Conservation (phyloP, 2,888 invertebrate species). For the Nemapogon koenigi region DNA sequence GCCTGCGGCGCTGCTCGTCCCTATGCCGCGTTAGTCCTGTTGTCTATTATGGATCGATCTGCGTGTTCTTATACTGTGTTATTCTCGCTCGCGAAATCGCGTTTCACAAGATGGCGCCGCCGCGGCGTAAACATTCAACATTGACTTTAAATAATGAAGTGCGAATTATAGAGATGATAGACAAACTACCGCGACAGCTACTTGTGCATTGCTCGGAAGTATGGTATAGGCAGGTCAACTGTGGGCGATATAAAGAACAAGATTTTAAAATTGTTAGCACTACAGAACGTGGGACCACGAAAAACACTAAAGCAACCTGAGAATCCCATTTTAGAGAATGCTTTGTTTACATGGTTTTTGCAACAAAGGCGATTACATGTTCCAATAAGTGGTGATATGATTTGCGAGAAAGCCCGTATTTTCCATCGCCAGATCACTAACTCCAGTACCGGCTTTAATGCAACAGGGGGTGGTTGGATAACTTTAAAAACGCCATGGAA, state of each 20-base stretch:
- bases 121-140: constrained; percentile 12
- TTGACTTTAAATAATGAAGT: constrained; percentile 15
- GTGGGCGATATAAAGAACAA: constrained; percentile 6
- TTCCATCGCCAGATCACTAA: constrained; percentile 13
- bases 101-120: constrained; percentile 3
- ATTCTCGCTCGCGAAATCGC: too few relatives aligned
- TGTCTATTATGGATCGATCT: too few relatives aligned
- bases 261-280: background rate
- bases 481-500: constrained; percentile 18
- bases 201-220: constrained; percentile 12
- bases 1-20: too few relatives aligned
- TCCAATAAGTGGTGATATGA: constrained; percentile 9
- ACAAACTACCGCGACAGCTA: constrained; percentile 14
- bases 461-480: constrained; percentile 17
- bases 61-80: too few relatives aligned
- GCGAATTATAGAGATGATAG: constrained; percentile 14
- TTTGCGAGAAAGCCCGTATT: constrained; percentile 13
- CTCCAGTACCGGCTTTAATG: constrained; percentile 13
- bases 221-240: constrained; percentile 7
- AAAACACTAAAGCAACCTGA: constrained; percentile 4
- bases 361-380: constrained; percentile 10
- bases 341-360: constrained; percentile 10
- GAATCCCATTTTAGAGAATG: constrained; percentile 7
- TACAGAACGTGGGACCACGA: background rate
- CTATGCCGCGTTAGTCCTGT: too few relatives aligned